Evolutionary conservation across 2,113 vertebrate genomes (phyloP).

Genomic region (Leptocoma aspasia): DNA sequence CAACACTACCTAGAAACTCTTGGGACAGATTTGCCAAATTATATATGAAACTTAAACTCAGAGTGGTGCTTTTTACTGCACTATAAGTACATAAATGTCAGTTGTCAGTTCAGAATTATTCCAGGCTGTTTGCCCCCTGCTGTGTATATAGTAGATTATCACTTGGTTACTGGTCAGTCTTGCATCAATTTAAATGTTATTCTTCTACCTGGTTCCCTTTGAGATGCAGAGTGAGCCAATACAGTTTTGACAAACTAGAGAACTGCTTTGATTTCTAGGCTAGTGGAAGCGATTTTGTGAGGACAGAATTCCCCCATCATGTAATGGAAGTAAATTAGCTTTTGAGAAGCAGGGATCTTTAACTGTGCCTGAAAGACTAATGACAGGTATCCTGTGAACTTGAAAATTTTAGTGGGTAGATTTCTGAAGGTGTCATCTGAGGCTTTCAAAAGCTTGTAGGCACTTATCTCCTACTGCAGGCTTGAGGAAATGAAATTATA

Average conservation of each 20-base stretch:
- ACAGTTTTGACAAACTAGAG: neutral
- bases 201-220: neutral
- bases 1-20: neutral
- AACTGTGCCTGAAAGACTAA: neutral
- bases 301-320: neutral
- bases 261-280: neutral
- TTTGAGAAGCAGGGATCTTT: neutral
- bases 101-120: neutral
- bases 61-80: neutral
- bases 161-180: neutral
- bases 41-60: neutral
- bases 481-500: neutral
- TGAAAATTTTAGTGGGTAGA: neutral
- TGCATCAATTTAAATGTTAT: neutral
- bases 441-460: neutral
- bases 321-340: neutral
- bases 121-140: neutral
- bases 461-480: neutral
- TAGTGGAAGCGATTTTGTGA: neutral
- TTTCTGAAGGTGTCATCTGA: neutral
- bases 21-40: neutral
- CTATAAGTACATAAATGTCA: neutral
- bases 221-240: neutral
- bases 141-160: neutral
- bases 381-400: neutral